Conservation (phyloP, 2,888 invertebrate species). For the Nemotelus nigrinus region DNA sequence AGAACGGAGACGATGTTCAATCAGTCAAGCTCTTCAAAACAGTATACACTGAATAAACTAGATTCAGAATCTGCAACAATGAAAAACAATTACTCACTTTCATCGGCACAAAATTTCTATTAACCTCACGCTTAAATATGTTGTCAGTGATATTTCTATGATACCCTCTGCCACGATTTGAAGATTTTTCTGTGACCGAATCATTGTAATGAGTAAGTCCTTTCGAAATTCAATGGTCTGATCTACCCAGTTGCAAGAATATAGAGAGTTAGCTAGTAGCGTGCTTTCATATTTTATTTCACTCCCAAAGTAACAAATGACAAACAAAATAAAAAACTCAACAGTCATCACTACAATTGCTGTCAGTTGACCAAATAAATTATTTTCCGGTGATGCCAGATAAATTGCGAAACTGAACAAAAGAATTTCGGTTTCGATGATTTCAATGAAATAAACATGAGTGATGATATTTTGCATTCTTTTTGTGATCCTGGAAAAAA, state of each 20-base stretch:
- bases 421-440: not conserved
- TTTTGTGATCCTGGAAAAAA: not conserved
- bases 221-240: conserved; percentile 22
- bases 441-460: not conserved
- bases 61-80: no score
- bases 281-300: conserved; percentile 16
- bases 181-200: conserved; percentile 15
- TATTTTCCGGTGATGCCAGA: conserved; percentile 4
- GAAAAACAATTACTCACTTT: no score
- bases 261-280: not conserved
- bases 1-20: no score
- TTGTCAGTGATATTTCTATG: conserved; percentile 14
- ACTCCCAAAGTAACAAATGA: conserved; percentile 26
- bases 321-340: not conserved
- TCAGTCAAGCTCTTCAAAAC: no score
- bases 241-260: conserved; percentile 31
- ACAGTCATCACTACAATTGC: conserved; percentile 39
- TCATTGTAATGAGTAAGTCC: conserved; percentile 9
- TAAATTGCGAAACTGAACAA: not conserved
- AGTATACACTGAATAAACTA: no score
- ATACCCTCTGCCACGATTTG: conserved; percentile 2
- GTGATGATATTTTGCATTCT: conserved; percentile 8
- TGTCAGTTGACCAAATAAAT: conserved; percentile 43
- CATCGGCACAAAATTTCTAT: no score
- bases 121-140: conserved; percentile 37